phyloP scores from a whole-genome alignment of 1,140 invertebrate genomes.

The Drosophila setifemur region DNA sequence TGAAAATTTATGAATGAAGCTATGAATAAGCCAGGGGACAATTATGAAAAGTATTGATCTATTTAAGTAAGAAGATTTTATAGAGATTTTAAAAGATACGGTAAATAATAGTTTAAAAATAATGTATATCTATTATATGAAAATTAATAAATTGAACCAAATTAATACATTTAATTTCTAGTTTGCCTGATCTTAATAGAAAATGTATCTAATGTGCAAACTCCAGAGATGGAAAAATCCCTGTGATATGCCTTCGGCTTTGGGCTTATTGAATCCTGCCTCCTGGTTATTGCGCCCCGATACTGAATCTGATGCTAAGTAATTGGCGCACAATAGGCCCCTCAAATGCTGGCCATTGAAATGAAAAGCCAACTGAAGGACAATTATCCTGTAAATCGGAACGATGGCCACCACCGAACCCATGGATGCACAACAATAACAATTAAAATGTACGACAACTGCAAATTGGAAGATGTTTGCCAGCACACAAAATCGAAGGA shows the following conservation, averaged over 20 bases:
- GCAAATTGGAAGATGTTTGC: constrained; percentile 74
- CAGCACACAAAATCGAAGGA: constrained; percentile 26
- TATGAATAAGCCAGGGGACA: constrained; percentile 13
- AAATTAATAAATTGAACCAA: too few species aligned
- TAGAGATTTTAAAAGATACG: too few species aligned
- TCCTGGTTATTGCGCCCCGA: background rate
- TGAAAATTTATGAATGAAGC: constrained; percentile 1
- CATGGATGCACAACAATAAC: constrained; percentile 73
- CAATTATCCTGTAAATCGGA: constrained; percentile 51
- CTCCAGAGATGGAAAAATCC: background rate
- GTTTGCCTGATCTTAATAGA: too few species aligned
- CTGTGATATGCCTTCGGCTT: background rate
- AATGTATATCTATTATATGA: too few species aligned
- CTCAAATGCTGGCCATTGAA: constrained; percentile 43
- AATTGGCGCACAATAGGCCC: constrained; percentile 38
- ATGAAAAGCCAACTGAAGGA: constrained; percentile 49
- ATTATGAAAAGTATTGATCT: too few species aligned
- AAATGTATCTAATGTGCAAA: background rate
- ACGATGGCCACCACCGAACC: background rate
- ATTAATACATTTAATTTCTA: too few species aligned
- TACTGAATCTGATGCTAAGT: constrained; percentile 27
- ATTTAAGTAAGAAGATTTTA: too few species aligned
- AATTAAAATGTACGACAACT: constrained; percentile 80
- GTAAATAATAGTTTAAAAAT: too few species aligned
- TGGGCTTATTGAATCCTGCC: constrained; percentile 33